phyloP scores from a whole-genome alignment of 2,888 invertebrate species.

The Cinara cedri region DNA sequence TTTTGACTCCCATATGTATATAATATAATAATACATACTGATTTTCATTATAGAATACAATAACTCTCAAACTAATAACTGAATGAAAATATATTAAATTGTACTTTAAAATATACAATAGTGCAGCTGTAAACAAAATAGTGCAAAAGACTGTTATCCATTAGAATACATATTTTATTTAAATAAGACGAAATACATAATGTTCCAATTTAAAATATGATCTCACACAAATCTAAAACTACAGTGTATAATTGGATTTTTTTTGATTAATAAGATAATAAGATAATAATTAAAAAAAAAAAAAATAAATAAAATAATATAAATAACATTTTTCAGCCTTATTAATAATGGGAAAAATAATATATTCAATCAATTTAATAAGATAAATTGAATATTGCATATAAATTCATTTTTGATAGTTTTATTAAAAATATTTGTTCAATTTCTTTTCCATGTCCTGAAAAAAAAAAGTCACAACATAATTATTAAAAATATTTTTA shows the following conservation, averaged over 20 bases:
- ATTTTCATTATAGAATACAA: no score
- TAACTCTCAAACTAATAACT: no score
- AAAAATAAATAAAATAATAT: constrained; percentile 4
- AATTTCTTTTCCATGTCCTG: constrained; percentile 40
- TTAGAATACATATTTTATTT: no score
- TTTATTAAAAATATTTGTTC: constrained; percentile 44
- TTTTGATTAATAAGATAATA: neutral
- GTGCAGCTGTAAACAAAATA: no score
- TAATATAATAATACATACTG: no score
- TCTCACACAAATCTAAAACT: neutral
- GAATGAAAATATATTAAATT: no score
- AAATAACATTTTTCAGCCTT: constrained; percentile 30
- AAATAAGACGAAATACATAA: no score
- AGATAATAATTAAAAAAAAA: neutral
- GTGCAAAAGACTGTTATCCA: no score
- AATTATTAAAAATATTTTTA: neutral
- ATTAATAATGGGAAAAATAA: neutral
- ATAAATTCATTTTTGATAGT: constrained; percentile 2
- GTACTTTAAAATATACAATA: no score
- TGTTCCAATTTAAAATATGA: no score
- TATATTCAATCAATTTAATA: constrained; percentile 6
- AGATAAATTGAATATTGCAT: neutral
- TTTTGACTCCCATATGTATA: no score
- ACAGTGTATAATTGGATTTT: neutral
- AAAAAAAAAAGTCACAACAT: no score